Conservation (phyloP, 2,113 vertebrate genomes). For the Amblyopsis rosae region DNA sequence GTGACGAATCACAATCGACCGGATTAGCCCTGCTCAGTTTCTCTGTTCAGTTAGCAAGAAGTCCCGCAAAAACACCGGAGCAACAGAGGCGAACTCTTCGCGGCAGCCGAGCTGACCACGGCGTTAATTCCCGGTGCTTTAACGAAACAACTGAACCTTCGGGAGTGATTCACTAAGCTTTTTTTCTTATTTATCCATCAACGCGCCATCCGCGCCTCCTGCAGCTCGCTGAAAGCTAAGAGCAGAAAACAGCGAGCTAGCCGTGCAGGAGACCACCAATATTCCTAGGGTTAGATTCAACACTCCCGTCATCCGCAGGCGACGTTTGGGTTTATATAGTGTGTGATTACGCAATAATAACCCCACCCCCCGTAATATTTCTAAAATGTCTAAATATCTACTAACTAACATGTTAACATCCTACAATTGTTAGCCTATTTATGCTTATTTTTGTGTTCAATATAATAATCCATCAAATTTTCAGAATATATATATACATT, state of each 20-base stretch:
- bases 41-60: slow-evolving; percentile 49
- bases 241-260: slow-evolving; percentile 57
- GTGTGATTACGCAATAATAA: slow-evolving; percentile 44
- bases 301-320: slow-evolving; percentile 8
- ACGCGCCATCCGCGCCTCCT: slow-evolving; percentile 11
- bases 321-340: slow-evolving; percentile 41
- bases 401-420: neutral
- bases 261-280: fast-evolving
- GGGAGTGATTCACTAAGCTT: slow-evolving; percentile 58
- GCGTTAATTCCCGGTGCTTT: slow-evolving; percentile 28
- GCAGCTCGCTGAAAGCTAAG: slow-evolving; percentile 62
- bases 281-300: slow-evolving; percentile 64
- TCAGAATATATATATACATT: too few species aligned
- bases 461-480: too few species aligned
- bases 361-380: neutral
- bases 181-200: slow-evolving; percentile 43
- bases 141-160: slow-evolving; percentile 44
- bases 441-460: neutral
- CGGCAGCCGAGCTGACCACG: slow-evolving; percentile 72
- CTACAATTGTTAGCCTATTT: neutral
- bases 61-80: slow-evolving; percentile 42
- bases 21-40: slow-evolving; percentile 56
- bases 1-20: neutral
- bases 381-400: neutral
- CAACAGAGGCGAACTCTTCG: slow-evolving; percentile 74